Evolutionary conservation across 2,888 invertebrate genomes (phyloP).

Genomic region (Leptinotarsa peninsularis): DNA sequence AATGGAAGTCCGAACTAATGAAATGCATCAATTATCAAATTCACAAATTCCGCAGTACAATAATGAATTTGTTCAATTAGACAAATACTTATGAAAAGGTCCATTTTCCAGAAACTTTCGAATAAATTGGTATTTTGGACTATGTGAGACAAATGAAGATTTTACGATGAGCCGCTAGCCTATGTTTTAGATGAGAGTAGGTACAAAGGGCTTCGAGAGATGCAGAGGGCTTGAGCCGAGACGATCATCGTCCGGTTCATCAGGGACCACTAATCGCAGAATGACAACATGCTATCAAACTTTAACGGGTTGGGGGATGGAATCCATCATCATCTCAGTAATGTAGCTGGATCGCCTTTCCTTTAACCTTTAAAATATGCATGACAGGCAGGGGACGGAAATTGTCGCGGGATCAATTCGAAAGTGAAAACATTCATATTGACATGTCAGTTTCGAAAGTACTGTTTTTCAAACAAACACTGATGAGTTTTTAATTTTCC

Average conservation of each 20-base stretch:
- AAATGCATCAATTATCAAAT: no score
- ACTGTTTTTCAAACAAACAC: not conserved
- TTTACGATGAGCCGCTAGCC: not conserved
- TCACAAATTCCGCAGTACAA: no score
- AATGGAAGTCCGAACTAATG: no score
- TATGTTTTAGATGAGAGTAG: constrained; percentile 1
- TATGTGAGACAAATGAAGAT: not conserved
- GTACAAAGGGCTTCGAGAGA: constrained; percentile 14
- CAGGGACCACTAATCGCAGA: constrained; percentile 56
- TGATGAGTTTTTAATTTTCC: no score
- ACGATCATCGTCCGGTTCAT: constrained; percentile 48
- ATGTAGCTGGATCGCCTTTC: constrained; percentile 46
- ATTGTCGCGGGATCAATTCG: constrained; percentile 29
- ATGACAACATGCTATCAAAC: constrained; percentile 56
- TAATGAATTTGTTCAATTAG: no score
- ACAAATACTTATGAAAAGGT: no score
- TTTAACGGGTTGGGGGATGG: constrained; percentile 52
- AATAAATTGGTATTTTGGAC: no score
- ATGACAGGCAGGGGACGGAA: constrained; percentile 43
- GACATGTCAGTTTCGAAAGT: not conserved
- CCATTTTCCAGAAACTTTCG: no score
- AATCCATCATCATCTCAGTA: constrained; percentile 50
- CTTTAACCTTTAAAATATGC: constrained; percentile 47
- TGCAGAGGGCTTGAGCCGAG: constrained; percentile 28
- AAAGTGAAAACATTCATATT: not conserved